Conservation (phyloP, 2,797 vertebrate genomes). For the Myripristis jacobus region DNA sequence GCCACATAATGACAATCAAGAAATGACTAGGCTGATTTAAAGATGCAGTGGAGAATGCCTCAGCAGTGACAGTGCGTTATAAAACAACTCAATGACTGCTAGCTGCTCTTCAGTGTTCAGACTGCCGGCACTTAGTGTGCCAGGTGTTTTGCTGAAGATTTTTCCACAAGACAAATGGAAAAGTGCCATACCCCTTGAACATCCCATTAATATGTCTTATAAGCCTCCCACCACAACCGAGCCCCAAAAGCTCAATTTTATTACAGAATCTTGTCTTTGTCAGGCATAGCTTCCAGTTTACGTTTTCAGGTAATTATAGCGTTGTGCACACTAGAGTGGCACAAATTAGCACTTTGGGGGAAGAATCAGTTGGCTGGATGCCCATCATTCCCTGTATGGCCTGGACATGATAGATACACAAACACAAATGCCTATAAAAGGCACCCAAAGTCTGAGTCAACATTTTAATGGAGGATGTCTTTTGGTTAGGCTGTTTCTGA, state of each 20-base stretch:
- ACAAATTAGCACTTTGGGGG: conserved; percentile 84
- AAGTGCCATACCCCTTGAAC: conserved; percentile 80
- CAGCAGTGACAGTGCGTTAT: conserved; percentile 64
- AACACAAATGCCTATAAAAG: conserved; percentile 67
- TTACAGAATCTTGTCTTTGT: conserved; percentile 83
- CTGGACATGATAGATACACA: conserved; percentile 77
- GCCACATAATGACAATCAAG: conserved; percentile 56
- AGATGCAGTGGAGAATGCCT: conserved; percentile 61
- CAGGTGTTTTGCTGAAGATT: conserved; percentile 82
- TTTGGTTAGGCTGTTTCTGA: conserved; percentile 22
- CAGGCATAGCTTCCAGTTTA: conserved; percentile 86
- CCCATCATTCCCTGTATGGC: conserved; percentile 77
- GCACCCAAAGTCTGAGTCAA: conserved; percentile 63
- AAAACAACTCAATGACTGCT: conserved; percentile 63
- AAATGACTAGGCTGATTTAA: conserved; percentile 52
- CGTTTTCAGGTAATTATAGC: conserved; percentile 87
- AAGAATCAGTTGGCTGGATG: conserved; percentile 83
- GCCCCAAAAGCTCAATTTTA: conserved; percentile 81
- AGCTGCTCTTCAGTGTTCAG: conserved; percentile 70
- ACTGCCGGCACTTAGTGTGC: conserved; percentile 75
- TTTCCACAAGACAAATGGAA: conserved; percentile 84
- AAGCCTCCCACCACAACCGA: conserved; percentile 71
- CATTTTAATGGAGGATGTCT: conserved; percentile 54
- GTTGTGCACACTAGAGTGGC: conserved; percentile 80
- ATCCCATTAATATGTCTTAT: conserved; percentile 79